These are phyloP conservation scores for Brienomyrus longianalis DNA, from an alignment of 2,113 vertebrate genomes.

Conservation along the genomic window DNA sequence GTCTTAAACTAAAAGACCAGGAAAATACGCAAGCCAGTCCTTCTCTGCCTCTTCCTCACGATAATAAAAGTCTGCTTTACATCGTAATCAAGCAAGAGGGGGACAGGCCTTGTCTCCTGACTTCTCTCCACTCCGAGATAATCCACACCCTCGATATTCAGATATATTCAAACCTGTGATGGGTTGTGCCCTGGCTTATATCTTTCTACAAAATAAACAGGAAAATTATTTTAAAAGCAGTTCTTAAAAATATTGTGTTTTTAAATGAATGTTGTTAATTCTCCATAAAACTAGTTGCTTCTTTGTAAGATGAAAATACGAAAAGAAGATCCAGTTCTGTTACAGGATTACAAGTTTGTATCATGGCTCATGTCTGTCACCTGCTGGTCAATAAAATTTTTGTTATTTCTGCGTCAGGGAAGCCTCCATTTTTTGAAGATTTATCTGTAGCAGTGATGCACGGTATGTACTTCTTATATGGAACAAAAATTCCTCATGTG, in stretches of 20 bases:
- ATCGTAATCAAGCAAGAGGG: background rate
- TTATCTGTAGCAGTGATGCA: background rate
- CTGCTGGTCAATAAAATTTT: background rate
- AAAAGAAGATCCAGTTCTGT: background rate
- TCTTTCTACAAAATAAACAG: background rate
- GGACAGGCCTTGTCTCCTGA: background rate
- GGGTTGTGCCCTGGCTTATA: background rate
- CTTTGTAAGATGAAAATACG: background rate
- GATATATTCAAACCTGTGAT: background rate
- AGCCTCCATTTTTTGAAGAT: background rate
- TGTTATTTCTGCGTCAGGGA: background rate
- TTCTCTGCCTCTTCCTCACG: background rate
- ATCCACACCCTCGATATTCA: background rate
- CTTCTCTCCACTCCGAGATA: background rate
- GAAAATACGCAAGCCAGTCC: background rate
- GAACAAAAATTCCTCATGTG: background rate
- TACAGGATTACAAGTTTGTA: background rate
- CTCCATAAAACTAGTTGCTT: too few relatives aligned
- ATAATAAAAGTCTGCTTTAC: background rate
- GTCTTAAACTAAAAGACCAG: background rate
- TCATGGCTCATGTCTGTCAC: background rate
- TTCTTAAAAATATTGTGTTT: background rate
- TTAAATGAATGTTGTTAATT: background rate
- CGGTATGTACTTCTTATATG: background rate
- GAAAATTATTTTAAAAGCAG: background rate